Evolutionary conservation across 2,113 vertebrate species (phyloP), one percentile per base, ranked within the genome.

Genomic region (Rhynchopsitta pachyrhyncha): DNA sequence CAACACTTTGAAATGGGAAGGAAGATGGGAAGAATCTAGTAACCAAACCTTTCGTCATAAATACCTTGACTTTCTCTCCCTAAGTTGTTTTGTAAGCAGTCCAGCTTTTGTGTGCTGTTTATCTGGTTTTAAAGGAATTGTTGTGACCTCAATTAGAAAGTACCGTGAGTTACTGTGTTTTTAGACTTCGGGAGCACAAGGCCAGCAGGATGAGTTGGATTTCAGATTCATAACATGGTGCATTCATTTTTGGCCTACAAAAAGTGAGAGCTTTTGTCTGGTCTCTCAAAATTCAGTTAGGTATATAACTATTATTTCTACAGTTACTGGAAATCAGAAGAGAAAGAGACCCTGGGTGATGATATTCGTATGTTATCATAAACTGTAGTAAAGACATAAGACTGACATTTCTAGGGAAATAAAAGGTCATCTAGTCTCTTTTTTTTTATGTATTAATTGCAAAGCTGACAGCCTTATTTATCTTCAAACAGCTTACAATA

Each of bases 261-360:
- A 90, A n/a, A 13, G 19, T 27, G 18, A 76, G 10, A 47, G 53
- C 3, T 78, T 84, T 55, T 74, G 22, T 89, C 44, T 71, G 42
- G 42, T 85, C 73, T 87, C 86, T 35, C 17, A 86, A 89, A 96
- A 93, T 88, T 79, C 68, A 95, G 17, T 91, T 93, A 96, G 37
- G 8, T 57, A 85, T 76, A 39, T 74, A n/a, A 57, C 9, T 52
- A 60, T 90, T 62, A 86, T 93, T 95, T 95, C 67, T 75, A 71
- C 3, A 52, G 85, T 80, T 91, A 83, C 70, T 80, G 33, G 44
- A 66, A 69, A 92, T 81, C 76, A 88, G 83, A 94, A 77, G 12
- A 93, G 67, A 76, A 93, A 68, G 79, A 92, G 39, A 92, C 11
- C 33, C 46, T 60, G 37, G 47, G 60, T 88, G 57, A 92, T 59